phyloP scores from a whole-genome alignment of 2,113 vertebrate genomes.

The Oxyruncus cristatus region DNA sequence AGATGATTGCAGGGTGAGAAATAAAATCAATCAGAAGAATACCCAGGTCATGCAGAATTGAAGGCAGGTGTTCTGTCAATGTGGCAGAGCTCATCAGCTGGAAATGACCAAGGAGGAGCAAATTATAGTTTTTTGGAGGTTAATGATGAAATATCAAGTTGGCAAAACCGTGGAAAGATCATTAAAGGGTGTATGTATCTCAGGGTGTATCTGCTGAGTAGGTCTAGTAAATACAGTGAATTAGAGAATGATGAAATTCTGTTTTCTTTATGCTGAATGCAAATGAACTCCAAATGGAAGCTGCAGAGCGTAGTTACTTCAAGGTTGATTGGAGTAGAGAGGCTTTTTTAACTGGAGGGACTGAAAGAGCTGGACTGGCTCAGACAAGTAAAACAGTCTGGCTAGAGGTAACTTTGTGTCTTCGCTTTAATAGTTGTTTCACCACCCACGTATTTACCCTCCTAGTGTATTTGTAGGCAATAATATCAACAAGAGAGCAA shows the following conservation, averaged over 20 bases:
- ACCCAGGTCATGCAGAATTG: neutral
- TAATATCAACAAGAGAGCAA: neutral
- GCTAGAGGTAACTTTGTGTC: neutral
- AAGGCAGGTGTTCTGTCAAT: neutral
- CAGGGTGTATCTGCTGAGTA: neutral
- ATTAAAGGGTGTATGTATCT: neutral
- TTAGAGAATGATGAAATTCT: neutral
- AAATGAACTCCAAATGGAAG: neutral
- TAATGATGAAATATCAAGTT: neutral
- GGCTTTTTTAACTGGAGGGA: neutral
- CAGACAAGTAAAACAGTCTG: neutral
- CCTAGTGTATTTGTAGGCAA: neutral
- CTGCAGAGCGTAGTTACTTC: neutral
- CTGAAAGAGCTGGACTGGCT: neutral
- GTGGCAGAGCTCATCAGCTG: neutral
- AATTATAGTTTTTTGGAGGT: neutral
- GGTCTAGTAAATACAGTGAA: neutral
- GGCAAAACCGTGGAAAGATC: neutral
- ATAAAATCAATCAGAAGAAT: neutral
- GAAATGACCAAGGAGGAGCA: neutral
- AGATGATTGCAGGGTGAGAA: neutral
- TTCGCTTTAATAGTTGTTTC: neutral
- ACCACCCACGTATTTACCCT: neutral
- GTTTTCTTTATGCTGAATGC: neutral
- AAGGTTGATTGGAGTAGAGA: accelerated